phyloP scores from a whole-genome alignment of 2,113 vertebrate species.

The Sprattus sprattus region DNA sequence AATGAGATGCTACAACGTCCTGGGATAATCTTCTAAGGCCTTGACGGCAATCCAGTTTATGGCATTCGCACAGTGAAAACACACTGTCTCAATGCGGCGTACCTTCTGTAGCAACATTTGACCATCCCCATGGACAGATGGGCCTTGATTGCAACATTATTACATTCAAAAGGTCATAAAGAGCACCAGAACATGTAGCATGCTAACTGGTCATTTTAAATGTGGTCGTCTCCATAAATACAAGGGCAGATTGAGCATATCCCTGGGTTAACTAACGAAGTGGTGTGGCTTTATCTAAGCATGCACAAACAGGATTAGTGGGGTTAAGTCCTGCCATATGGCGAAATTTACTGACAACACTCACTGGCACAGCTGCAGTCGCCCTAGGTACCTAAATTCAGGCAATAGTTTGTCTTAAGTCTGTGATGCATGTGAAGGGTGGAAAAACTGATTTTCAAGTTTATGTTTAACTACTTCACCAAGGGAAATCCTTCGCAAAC shows the following conservation, averaged over 20 bases:
- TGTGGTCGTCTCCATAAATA: not conserved
- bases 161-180: not conserved
- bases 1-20: not conserved
- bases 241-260: not conserved
- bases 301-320: conserved; percentile 29
- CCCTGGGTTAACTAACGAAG: conserved; percentile 6
- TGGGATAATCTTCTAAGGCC: not conserved
- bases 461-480: not conserved
- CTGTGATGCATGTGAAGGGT: not conserved
- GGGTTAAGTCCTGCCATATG: conserved; percentile 24
- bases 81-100: not conserved
- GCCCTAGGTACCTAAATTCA: not conserved
- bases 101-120: not conserved
- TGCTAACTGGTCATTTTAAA: not conserved
- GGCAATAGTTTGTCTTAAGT: not conserved
- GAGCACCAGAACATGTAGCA: not conserved
- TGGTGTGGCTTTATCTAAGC: conserved; percentile 21
- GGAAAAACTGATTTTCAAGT: not conserved
- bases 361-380: not conserved
- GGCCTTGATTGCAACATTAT: not conserved
- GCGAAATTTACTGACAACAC: conserved; percentile 13
- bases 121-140: not conserved
- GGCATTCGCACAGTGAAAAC: not conserved
- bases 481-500: not conserved
- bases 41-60: not conserved